A percentile compares a stretch with the other conserved stretches of the same genome.
Conservation (phyloP, 2,113 vertebrate genomes). For the Ciconia stormi region DNA sequence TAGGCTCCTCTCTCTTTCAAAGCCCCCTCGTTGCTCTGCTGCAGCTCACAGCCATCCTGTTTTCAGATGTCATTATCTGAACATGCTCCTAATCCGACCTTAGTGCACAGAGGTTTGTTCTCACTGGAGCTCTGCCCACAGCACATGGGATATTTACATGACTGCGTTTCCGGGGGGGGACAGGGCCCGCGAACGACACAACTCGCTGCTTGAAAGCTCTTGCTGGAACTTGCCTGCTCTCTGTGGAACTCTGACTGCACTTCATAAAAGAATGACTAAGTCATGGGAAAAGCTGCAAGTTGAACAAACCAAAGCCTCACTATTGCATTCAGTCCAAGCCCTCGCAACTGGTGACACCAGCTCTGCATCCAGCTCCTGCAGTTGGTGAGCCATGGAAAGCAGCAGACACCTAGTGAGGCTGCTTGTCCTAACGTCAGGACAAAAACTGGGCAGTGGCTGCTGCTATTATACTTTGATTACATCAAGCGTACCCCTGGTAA, state of each 20-base stretch:
- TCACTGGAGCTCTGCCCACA: constrained; percentile 31
- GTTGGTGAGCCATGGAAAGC: background rate
- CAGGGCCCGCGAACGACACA: background rate
- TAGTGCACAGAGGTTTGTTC: constrained; percentile 15
- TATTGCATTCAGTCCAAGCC: background rate
- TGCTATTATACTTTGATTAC: background rate
- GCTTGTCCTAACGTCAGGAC: background rate
- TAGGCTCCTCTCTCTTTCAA: constrained; percentile 40
- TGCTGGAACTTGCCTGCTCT: constrained; percentile 60
- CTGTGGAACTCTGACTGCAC: constrained; percentile 47
- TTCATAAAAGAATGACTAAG: constrained; percentile 52
- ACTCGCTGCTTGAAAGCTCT: constrained; percentile 16
- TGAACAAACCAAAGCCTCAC: constrained; percentile 50
- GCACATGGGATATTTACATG: constrained; percentile 52
- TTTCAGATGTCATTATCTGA: constrained; percentile 39
- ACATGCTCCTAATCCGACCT: background rate
- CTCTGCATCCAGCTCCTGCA: background rate
- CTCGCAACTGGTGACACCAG: background rate
- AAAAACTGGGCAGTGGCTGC: background rate
- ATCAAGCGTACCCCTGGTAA: background rate
- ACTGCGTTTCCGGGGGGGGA: background rate
- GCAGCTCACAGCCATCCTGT: constrained; percentile 26
- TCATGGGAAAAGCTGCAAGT: constrained; percentile 56
- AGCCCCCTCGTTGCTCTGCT: background rate
- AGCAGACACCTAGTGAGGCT: background rate